A percentile compares a stretch with the other conserved stretches of the same genome.
Conservation (phyloP, 2,888 invertebrate genomes). For the Acleris sparsana region DNA sequence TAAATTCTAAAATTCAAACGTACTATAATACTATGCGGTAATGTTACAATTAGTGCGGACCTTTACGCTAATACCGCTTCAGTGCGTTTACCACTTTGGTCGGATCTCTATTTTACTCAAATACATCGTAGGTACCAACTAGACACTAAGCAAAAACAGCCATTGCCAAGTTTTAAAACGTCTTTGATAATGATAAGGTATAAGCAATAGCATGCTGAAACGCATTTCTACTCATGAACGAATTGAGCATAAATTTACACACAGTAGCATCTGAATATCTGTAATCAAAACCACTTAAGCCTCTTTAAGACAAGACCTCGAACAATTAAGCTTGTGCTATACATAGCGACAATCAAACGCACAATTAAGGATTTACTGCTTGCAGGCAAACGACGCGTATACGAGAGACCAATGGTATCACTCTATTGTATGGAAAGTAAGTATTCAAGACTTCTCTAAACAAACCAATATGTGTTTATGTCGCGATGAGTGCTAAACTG, state of each 20-base stretch:
- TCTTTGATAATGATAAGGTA: too few relatives aligned
- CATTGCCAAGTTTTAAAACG: too few relatives aligned
- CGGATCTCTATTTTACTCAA: too few relatives aligned
- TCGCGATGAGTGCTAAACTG: conserved; percentile 33
- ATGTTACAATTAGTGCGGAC: too few relatives aligned
- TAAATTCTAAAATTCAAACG: not conserved
- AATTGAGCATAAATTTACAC: not conserved
- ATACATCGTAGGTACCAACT: too few relatives aligned
- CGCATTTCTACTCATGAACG: too few relatives aligned
- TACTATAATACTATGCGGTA: not conserved
- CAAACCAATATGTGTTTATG: conserved; percentile 1
- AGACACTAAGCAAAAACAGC: too few relatives aligned
- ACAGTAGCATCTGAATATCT: conserved; percentile 6
- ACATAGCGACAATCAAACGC: conserved; percentile 27
- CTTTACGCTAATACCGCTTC: too few relatives aligned
- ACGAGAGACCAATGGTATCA: conserved; percentile 93
- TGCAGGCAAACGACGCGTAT: conserved; percentile 90
- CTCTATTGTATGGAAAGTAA: conserved; percentile 91
- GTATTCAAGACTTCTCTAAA: conserved; percentile 43
- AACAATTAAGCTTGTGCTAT: conserved; percentile 24
- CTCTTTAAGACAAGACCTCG: conserved; percentile 21
- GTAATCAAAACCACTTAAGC: conserved; percentile 30
- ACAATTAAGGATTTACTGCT: conserved; percentile 43
- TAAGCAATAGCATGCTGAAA: too few relatives aligned
- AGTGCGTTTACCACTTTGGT: too few relatives aligned